Conservation (phyloP, 2,888 invertebrate species). For the Lucinisca nassula region DNA sequence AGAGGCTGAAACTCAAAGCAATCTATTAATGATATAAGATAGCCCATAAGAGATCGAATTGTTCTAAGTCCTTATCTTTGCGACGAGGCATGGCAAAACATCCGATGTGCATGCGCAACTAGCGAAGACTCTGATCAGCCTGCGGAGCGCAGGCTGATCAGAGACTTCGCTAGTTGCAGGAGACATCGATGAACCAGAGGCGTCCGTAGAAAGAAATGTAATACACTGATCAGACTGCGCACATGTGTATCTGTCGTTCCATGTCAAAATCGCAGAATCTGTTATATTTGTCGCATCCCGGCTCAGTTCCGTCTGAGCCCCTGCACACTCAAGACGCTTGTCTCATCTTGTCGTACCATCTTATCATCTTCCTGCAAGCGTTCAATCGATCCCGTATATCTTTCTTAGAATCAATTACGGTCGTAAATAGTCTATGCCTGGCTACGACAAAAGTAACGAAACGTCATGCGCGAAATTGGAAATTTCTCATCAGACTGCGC, state of each 20-base stretch:
- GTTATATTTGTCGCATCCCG: too few relatives aligned
- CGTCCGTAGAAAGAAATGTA: too few relatives aligned
- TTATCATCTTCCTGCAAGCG: not conserved
- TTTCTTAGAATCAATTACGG: constrained; percentile 4
- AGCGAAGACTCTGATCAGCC: too few relatives aligned
- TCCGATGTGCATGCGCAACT: too few relatives aligned
- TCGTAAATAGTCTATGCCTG: not conserved
- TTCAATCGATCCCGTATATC: not conserved
- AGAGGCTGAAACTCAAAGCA: not conserved
- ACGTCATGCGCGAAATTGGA: not conserved
- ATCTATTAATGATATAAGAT: not conserved
- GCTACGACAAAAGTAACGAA: too few relatives aligned
- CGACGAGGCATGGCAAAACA: too few relatives aligned
- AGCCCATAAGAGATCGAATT: not conserved
- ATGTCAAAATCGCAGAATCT: too few relatives aligned
- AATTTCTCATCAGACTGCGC: not conserved
- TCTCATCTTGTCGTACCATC: not conserved
- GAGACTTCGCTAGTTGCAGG: too few relatives aligned
- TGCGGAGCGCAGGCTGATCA: too few relatives aligned
- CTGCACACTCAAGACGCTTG: not conserved
- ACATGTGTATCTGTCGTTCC: too few relatives aligned
- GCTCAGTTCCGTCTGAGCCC: not conserved
- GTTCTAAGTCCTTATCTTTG: not conserved
- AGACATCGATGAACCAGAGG: too few relatives aligned
- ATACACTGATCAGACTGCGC: too few relatives aligned